These are phyloP conservation scores for Caenorhabditis sp. DNA, from an alignment of 2,888 invertebrate genomes.

Conservation along the genomic window DNA sequence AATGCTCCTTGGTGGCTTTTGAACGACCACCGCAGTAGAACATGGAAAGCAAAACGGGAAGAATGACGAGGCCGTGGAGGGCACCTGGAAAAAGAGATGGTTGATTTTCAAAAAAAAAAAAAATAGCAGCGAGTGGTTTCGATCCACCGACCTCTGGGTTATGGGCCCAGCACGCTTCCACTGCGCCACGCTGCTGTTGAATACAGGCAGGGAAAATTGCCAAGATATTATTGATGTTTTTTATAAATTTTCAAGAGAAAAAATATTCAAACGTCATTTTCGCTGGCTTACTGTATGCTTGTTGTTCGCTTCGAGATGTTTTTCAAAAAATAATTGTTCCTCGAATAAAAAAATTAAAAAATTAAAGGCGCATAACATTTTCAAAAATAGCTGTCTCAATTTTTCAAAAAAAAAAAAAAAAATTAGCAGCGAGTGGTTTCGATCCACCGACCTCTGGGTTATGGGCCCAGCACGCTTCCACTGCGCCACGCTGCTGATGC, in stretches of 20 bases:
- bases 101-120: conserved; percentile 14
- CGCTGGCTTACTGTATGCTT: too few species aligned
- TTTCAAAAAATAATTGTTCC: too few species aligned
- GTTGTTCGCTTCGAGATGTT: too few species aligned
- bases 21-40: conserved; percentile 57
- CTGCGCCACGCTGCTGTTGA: conserved; percentile 84
- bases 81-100: conserved; percentile 75
- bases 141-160: conserved; percentile 86
- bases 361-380: too few species aligned
- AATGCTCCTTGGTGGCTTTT: conserved; percentile 28
- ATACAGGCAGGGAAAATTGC: too few species aligned
- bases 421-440: conserved; percentile 70
- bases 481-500: conserved; percentile 83
- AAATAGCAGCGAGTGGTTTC: conserved; percentile 70
- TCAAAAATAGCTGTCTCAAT: too few species aligned
- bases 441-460: conserved; percentile 86
- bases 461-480: conserved; percentile 85
- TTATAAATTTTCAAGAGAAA: too few species aligned
- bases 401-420: conserved; percentile 23
- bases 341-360: too few species aligned
- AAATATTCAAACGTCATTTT: too few species aligned
- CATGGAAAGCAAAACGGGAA: conserved; percentile 77
- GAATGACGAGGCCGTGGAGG: conserved; percentile 88
- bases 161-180: conserved; percentile 85
- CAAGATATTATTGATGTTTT: too few species aligned